Evolutionary conservation across 2,888 invertebrate species (phyloP).

Genomic region (Caenorhabditis sp.): DNA sequence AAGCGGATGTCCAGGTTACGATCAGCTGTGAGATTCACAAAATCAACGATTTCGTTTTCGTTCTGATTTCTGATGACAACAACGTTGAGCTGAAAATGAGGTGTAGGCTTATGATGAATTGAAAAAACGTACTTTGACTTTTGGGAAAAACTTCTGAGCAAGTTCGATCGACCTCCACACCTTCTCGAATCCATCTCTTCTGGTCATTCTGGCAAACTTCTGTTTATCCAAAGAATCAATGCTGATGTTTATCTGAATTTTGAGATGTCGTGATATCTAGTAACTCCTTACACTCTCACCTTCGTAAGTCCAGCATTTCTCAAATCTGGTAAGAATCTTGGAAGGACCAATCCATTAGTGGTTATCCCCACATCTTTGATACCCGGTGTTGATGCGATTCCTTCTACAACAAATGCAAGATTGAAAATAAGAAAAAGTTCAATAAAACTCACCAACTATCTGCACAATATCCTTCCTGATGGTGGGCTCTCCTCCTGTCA

Average conservation of each 20-base stretch:
- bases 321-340: slow-evolving; percentile 88
- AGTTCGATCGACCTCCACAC: slow-evolving; percentile 93
- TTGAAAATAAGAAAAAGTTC: too few relatives aligned
- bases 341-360: slow-evolving; percentile 94
- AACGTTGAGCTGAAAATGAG: slow-evolving; percentile 89
- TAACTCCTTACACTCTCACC: slow-evolving; percentile 27
- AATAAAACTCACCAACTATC: slow-evolving; percentile 87
- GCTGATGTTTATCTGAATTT: slow-evolving; percentile 90
- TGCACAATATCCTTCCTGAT: slow-evolving; percentile 91
- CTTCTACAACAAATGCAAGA: slow-evolving; percentile 66
- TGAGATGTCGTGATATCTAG: too few relatives aligned
- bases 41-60: slow-evolving; percentile 94
- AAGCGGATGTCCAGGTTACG: slow-evolving; percentile 93
- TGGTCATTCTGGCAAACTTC: slow-evolving; percentile 92
- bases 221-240: slow-evolving; percentile 92
- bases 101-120: too few relatives aligned
- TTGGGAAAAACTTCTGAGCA: slow-evolving; percentile 90
- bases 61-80: slow-evolving; percentile 95
- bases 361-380: slow-evolving; percentile 92
- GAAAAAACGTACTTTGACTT: slow-evolving; percentile 84
- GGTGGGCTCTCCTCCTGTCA: slow-evolving; percentile 98
- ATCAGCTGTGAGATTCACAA: slow-evolving; percentile 91
- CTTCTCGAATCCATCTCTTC: slow-evolving; percentile 91
- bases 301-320: slow-evolving; percentile 91
- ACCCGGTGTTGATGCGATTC: slow-evolving; percentile 84